These are phyloP conservation scores for Alexandromys fortis DNA, from an alignment of 2,113 vertebrate species.

Conservation along the genomic window DNA sequence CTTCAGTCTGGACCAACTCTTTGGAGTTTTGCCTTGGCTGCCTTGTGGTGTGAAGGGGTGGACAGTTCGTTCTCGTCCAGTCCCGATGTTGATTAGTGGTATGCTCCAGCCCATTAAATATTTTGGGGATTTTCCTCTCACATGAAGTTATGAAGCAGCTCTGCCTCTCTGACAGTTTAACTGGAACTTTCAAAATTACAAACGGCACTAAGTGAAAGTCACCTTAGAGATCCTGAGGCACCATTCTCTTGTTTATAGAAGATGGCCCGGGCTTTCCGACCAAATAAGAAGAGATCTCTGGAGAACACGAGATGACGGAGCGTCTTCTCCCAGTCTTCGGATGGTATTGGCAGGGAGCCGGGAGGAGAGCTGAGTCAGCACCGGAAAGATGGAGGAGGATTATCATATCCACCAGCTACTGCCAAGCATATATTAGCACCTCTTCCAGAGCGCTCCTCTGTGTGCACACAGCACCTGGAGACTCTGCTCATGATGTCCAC, in stretches of 20 bases:
- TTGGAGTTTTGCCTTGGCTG: neutral
- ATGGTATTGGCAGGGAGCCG: neutral
- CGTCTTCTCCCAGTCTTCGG: neutral
- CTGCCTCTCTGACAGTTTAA: neutral
- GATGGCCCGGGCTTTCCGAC: neutral
- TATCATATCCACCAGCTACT: neutral
- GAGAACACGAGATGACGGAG: neutral
- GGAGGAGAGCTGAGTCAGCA: neutral
- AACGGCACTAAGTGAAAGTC: neutral
- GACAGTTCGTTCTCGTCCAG: neutral
- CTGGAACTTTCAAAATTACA: slow-evolving; percentile 30
- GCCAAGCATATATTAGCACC: neutral
- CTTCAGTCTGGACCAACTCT: neutral
- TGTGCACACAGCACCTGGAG: neutral
- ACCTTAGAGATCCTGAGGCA: neutral
- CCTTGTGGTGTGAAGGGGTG: neutral
- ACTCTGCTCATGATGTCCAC: neutral
- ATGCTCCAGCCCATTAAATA: neutral
- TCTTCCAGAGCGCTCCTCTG: neutral
- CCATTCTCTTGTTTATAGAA: neutral
- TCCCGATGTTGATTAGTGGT: neutral
- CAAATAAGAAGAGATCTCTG: neutral
- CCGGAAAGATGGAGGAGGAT: neutral
- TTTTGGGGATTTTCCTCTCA: neutral
- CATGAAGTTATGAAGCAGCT: neutral